These are phyloP conservation scores for Chloropsis hardwickii DNA, from an alignment of 2,113 vertebrate species.

Conservation along the genomic window DNA sequence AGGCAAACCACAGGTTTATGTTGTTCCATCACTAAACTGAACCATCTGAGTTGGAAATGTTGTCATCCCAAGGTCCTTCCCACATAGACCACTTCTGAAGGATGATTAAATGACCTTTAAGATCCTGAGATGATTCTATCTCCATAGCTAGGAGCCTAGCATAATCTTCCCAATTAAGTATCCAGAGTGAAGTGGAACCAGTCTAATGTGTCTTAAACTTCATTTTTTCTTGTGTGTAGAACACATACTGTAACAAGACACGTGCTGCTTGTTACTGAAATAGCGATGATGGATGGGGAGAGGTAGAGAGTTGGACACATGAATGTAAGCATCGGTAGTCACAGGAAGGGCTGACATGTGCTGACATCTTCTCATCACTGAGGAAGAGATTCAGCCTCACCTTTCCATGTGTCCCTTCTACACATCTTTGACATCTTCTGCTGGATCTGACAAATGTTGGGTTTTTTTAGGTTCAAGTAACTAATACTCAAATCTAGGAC, in stretches of 20 bases:
- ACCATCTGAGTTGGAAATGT: background rate
- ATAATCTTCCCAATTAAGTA: background rate
- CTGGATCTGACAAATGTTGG: background rate
- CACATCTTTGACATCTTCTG: background rate
- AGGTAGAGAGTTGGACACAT: background rate
- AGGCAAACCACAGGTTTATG: background rate
- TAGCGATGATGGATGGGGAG: background rate
- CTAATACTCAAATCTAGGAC: background rate
- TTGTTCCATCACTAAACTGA: background rate
- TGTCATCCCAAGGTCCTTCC: background rate
- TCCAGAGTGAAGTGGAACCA: background rate
- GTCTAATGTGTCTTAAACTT: background rate
- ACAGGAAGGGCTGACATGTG: background rate
- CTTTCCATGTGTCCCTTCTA: background rate
- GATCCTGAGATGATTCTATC: background rate
- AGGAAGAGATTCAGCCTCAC: background rate
- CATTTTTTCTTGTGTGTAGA: background rate
- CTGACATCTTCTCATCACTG: background rate
- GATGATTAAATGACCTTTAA: background rate
- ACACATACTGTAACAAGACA: background rate
- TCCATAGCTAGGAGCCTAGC: background rate
- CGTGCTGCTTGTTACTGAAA: background rate
- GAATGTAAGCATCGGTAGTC: background rate
- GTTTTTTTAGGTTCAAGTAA: background rate
- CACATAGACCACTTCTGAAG: background rate